phyloP scores from a whole-genome alignment of 2,113 vertebrate genomes.

The Papio anubis region DNA sequence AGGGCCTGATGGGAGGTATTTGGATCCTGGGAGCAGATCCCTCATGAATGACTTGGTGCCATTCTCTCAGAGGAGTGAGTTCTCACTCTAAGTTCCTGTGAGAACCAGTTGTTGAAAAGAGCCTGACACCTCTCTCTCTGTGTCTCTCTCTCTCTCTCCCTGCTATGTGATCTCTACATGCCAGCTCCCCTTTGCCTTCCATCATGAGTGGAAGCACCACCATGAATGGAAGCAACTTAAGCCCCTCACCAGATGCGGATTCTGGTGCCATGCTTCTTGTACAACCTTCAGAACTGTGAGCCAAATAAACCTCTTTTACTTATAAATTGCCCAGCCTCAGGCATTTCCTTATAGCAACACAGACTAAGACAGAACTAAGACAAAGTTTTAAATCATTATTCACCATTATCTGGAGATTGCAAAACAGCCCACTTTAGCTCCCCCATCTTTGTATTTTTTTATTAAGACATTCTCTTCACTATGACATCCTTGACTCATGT shows the following conservation, averaged over 20 bases:
- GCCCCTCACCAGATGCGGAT: too few species aligned
- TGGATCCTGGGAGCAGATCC: not conserved
- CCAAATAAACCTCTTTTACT: not conserved
- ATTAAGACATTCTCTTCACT: conserved; percentile 21
- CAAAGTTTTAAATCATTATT: not conserved
- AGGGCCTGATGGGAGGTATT: not conserved
- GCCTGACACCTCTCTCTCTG: not conserved
- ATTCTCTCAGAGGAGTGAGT: not conserved
- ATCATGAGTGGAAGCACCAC: too few species aligned
- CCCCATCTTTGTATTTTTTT: not conserved
- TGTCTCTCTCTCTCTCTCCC: not conserved
- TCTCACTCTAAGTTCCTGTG: not conserved
- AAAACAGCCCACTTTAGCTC: not conserved
- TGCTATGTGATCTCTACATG: not conserved
- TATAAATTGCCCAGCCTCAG: not conserved
- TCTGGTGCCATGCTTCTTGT: not conserved
- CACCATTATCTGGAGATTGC: not conserved
- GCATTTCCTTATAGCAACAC: not conserved
- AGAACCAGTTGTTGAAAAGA: not conserved
- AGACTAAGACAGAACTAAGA: not conserved
- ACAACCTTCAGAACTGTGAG: not conserved
- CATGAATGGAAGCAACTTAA: too few species aligned
- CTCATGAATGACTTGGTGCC: not conserved
- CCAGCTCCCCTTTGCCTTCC: too few species aligned
- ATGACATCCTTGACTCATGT: not conserved